A percentile compares a stretch with the other conserved stretches of the same genome.
phyloP scores from a whole-genome alignment of 2,888 invertebrate genomes.

The Cantharis flavilabris region DNA sequence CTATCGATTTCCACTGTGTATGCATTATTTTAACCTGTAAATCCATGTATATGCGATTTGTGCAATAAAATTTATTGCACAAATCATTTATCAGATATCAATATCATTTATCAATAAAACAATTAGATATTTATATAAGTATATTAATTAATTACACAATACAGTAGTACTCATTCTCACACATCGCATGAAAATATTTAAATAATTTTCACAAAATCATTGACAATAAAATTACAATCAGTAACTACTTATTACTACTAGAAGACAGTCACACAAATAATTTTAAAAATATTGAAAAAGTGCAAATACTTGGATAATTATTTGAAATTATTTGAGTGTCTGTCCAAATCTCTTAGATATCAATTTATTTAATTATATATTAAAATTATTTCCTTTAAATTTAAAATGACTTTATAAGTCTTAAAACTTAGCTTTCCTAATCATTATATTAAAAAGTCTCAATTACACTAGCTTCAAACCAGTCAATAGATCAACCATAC shows the following conservation, averaged over 20 bases:
- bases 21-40: no score
- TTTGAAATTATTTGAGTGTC: background rate
- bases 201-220: conserved; percentile 39
- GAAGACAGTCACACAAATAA: conserved; percentile 14
- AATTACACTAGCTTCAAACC: conserved; percentile 31
- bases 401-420: conserved; percentile 39
- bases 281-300: background rate
- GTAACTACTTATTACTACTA: conserved; percentile 23
- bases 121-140: conserved; percentile 28
- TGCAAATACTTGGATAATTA: background rate
- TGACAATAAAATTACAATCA: conserved; percentile 37
- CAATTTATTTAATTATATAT: conserved; percentile 30
- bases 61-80: no score
- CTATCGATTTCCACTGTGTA: no score
- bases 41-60: no score
- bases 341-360: conserved; percentile 24
- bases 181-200: conserved; percentile 45
- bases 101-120: background rate
- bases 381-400: conserved; percentile 24
- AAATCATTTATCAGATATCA: background rate
- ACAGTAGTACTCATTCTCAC: conserved; percentile 43
- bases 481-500: conserved; percentile 33
- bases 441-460: conserved; percentile 37
- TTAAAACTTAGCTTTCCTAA: conserved; percentile 39
- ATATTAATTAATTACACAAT: conserved; percentile 47